Conservation (phyloP, 2,797 vertebrate genomes). For the Hypotaenidia philippensis region DNA sequence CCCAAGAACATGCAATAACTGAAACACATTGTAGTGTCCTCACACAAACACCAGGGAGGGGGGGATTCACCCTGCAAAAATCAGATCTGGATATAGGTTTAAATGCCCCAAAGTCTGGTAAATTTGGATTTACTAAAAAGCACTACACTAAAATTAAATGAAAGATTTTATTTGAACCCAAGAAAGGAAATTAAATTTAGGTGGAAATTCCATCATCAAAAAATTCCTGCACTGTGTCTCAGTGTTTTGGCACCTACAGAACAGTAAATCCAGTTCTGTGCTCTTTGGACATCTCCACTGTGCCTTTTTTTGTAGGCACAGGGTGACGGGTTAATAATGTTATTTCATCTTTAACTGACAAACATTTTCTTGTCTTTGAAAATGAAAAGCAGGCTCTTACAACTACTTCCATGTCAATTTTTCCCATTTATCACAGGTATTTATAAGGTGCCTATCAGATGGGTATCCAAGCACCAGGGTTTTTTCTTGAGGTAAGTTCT, state of each 20-base stretch:
- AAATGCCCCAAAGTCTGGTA: neutral
- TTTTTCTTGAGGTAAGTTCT: neutral
- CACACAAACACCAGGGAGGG: accelerated
- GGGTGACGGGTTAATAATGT: neutral
- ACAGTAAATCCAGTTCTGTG: neutral
- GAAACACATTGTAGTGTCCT: neutral
- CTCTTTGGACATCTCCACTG: neutral
- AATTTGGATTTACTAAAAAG: neutral
- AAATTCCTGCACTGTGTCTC: neutral
- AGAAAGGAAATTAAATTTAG: conserved; percentile 45
- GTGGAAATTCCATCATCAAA: neutral
- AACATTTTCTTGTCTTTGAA: neutral
- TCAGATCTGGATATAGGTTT: neutral
- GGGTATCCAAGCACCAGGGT: neutral
- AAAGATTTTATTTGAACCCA: neutral
- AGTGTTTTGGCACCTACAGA: neutral
- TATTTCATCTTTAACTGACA: neutral
- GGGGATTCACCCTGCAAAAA: neutral
- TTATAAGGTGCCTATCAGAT: neutral
- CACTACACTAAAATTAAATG: neutral
- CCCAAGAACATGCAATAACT: neutral
- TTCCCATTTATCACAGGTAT: conserved; percentile 22
- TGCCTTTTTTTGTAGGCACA: neutral
- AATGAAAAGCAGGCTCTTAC: neutral
- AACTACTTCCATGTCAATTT: neutral